These are phyloP conservation scores for Dermochelys coriacea DNA, from an alignment of 2,797 vertebrate genomes.

Conservation along the genomic window DNA sequence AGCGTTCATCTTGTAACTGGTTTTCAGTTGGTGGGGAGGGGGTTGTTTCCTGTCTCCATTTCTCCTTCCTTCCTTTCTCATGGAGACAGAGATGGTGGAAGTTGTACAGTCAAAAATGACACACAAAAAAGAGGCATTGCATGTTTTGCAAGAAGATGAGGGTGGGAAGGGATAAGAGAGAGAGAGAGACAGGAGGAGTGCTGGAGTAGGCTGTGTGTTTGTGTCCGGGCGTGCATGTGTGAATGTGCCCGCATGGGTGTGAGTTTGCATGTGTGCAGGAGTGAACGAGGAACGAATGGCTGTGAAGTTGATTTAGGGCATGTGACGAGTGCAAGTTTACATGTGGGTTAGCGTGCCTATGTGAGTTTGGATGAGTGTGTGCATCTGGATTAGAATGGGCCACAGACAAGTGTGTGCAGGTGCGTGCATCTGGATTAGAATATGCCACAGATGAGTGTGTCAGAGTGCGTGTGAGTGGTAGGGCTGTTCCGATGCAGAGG, in stretches of 20 bases:
- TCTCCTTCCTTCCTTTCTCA: not conserved
- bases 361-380: not conserved
- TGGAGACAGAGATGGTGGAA: not conserved
- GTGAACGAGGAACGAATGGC: not conserved
- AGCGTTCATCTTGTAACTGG: not conserved
- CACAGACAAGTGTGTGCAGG: too few species aligned
- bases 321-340: accelerated
- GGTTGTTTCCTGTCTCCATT: not conserved
- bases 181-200: not conserved
- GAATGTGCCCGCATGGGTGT: not conserved
- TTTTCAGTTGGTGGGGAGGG: not conserved
- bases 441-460: not conserved
- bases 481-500: not conserved
- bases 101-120: not conserved
- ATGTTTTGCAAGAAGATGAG: accelerated
- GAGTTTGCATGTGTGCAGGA: not conserved
- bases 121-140: accelerated
- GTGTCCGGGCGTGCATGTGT: accelerated
- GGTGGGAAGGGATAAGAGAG: not conserved
- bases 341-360: not conserved
- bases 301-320: not conserved
- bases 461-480: not conserved
- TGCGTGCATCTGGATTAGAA: not conserved
- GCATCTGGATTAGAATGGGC: too few species aligned
- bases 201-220: not conserved